These are phyloP conservation scores for Pomatorhinus ruficollis DNA, from an alignment of 2,113 vertebrate species.

Conservation along the genomic window DNA sequence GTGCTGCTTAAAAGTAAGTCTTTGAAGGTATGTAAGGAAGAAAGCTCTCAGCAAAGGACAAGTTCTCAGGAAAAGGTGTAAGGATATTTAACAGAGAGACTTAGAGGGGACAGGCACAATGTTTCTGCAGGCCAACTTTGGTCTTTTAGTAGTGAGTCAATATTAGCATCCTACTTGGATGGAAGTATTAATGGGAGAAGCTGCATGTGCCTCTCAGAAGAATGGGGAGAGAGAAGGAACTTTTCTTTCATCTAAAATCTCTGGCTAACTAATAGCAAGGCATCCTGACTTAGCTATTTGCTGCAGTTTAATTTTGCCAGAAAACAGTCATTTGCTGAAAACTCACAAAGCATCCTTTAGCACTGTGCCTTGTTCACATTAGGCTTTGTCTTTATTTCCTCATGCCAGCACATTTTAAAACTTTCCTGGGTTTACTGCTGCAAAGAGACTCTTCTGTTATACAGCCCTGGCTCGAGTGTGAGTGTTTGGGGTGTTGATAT, in stretches of 20 bases:
- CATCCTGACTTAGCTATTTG: neutral
- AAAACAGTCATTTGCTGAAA: neutral
- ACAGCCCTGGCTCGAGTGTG: neutral
- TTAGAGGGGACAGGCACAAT: neutral
- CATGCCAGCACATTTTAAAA: neutral
- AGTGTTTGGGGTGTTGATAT: neutral
- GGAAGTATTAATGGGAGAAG: neutral
- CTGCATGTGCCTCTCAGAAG: neutral
- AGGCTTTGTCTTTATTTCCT: neutral
- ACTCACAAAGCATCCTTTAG: neutral
- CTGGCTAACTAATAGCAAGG: neutral
- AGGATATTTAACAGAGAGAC: neutral
- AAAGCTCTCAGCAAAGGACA: neutral
- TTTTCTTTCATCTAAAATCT: neutral
- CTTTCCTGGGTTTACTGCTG: neutral
- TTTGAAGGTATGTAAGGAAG: neutral
- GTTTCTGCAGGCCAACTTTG: neutral
- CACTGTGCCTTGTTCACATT: neutral
- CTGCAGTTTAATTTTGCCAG: neutral
- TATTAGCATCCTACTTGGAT: neutral
- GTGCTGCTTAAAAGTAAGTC: neutral
- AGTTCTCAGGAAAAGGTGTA: neutral
- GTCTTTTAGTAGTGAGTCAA: neutral
- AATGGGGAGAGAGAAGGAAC: neutral
- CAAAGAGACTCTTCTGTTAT: neutral